phyloP scores from a whole-genome alignment of 2,113 vertebrate genomes.

The Anguilla japonica region DNA sequence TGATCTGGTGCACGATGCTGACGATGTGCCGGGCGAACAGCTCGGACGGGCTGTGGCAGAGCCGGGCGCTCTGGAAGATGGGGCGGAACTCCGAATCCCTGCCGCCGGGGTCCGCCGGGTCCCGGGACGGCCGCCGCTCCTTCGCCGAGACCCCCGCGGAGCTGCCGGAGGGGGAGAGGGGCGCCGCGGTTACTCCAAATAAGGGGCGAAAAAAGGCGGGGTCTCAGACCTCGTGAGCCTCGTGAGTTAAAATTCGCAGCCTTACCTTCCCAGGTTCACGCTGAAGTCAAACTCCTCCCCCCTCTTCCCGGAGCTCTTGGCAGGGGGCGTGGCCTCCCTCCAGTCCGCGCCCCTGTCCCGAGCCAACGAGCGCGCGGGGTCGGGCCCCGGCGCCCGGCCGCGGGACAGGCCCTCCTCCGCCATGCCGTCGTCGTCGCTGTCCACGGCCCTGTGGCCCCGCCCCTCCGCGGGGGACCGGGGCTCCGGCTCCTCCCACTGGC shows the following conservation, averaged over 20 bases:
- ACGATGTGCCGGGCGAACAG: conserved; percentile 96
- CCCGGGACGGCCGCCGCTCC: conserved; percentile 88
- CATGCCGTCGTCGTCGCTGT: conserved; percentile 70
- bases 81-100: conserved; percentile 90
- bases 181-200: background rate
- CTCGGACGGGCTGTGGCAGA: conserved; percentile 84
- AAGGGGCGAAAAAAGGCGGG: conserved; percentile 16
- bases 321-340: conserved; percentile 70
- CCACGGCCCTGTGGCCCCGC: conserved; percentile 74
- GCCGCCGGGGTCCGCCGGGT: conserved; percentile 88
- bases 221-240: conserved; percentile 56
- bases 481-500: conserved; percentile 79
- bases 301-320: conserved; percentile 75
- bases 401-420: conserved; percentile 75
- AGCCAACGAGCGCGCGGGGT: conserved; percentile 45
- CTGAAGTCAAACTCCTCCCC: conserved; percentile 72
- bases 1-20: conserved; percentile 92
- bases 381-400: conserved; percentile 78
- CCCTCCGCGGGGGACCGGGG: conserved; percentile 72
- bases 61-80: conserved; percentile 85
- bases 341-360: conserved; percentile 74
- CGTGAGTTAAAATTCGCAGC: too few relatives aligned
- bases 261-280: too few relatives aligned
- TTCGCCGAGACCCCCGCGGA: conserved; percentile 83
- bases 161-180: conserved; percentile 57